Evolutionary conservation across 2,888 invertebrate species (phyloP), one percentile per base, ranked within the genome.

Genomic region (Nebria brevicollis): DNA sequence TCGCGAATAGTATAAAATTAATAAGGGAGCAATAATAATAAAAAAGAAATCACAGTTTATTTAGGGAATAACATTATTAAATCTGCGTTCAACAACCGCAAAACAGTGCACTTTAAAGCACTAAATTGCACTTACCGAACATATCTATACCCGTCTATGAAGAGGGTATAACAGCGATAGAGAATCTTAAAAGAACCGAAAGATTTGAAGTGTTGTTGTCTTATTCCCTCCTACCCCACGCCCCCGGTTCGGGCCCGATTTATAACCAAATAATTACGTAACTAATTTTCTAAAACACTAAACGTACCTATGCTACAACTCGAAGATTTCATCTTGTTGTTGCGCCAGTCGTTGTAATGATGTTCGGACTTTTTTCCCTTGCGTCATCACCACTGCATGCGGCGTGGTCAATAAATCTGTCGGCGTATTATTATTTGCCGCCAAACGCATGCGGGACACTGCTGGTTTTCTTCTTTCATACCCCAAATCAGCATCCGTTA

Each of bases 241-340:
- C 1, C 34, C 34, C 4, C 34, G 34, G 34, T 34, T 34, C 2
- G 34, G 34, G 34, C 34, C 34, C 34, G 34, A 34, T 34, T 34
- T 34, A 34, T 5, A 34, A 34, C 34, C 5, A 34, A 34, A 34
- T 34, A 34, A 34, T 34, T 34, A 34, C 34, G 34, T 4, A 34
- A 34, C 34, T 4, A 34, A 34, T 34, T 2, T 34, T 34, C 34
- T 34, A 34, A 34, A 34, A 5, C 34, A 34, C 34, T 34, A 34
- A 34, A 34, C 34, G 34, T 34, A 34, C 34, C 34, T 66, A 66
- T 70, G 70, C 94, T 96, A 97, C 94, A 97, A 95, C 90, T 97
- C 96, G 89, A 96, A 97, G 87, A 97, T 93, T 88, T 97, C 96
- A 86, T 97, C 97, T 87, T 97, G 96, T 86, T 95, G 93, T 86